Evolutionary conservation across 2,888 invertebrate genomes (phyloP).

Genomic region (Melanophora roralis): DNA sequence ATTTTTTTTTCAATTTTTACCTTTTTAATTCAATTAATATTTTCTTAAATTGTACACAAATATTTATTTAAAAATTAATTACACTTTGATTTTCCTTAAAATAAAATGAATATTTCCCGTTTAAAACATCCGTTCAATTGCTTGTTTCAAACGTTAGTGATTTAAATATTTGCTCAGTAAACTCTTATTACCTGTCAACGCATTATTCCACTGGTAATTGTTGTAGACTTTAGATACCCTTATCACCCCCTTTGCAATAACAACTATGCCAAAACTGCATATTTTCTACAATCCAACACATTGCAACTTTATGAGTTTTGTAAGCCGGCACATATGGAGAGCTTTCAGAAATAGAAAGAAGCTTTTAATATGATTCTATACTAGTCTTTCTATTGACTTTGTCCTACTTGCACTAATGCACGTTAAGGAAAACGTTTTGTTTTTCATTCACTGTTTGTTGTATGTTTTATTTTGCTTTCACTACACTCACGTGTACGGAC

Average conservation of each 20-base stretch:
- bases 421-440: slow-evolving; percentile 66
- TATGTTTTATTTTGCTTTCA: slow-evolving; percentile 35
- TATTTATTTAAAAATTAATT: background rate
- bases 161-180: slow-evolving; percentile 1
- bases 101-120: background rate
- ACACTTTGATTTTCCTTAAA: background rate
- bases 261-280: slow-evolving; percentile 25
- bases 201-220: slow-evolving; percentile 55
- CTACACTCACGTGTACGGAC: slow-evolving; percentile 69
- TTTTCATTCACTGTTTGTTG: slow-evolving; percentile 17
- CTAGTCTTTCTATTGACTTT: slow-evolving; percentile 29
- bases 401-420: slow-evolving; percentile 60
- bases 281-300: slow-evolving; percentile 58
- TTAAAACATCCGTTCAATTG: slow-evolving; percentile 65
- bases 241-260: background rate
- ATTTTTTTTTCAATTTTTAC: no score
- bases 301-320: slow-evolving; percentile 67
- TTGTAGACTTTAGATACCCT: slow-evolving; percentile 7
- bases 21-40: background rate
- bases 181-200: slow-evolving; percentile 2
- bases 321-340: slow-evolving; percentile 16
- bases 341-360: slow-evolving; percentile 26
- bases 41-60: background rate
- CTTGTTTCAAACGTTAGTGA: slow-evolving; percentile 65
- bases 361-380: background rate